Conservation (phyloP, 2,113 vertebrate species). For the Tylochromis polylepis region DNA sequence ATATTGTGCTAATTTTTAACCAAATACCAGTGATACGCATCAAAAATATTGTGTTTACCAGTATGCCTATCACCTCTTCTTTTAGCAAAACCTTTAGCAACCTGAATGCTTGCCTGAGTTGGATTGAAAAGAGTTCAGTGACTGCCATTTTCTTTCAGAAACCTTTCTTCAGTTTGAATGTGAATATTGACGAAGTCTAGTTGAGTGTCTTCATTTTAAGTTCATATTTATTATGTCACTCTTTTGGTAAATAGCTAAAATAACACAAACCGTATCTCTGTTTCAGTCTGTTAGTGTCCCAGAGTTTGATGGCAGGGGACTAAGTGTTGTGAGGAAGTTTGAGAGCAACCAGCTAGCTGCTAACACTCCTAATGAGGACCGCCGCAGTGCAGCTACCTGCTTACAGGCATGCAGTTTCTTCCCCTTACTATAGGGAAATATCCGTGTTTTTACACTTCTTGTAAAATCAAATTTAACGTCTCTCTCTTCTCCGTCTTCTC, state of each 20-base stretch:
- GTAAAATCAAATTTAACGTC: neutral
- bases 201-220: neutral
- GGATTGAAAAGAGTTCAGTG: neutral
- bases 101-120: neutral
- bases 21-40: fast-evolving
- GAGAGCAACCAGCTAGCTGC: conserved; percentile 91
- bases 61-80: neutral
- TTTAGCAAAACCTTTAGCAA: neutral
- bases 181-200: neutral
- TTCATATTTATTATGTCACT: neutral
- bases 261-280: neutral
- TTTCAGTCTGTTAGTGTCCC: conserved; percentile 69
- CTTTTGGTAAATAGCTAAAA: neutral
- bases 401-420: conserved; percentile 57
- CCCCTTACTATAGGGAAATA: neutral
- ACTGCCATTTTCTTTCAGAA: neutral
- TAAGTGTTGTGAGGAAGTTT: conserved; percentile 79
- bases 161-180: neutral
- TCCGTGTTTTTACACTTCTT: fast-evolving
- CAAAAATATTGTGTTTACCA: neutral
- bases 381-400: conserved; percentile 82
- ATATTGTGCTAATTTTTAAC: fast-evolving
- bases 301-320: conserved; percentile 67
- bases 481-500: neutral
- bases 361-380: conserved; percentile 88